These are phyloP conservation scores for Daubentonia madagascariensis DNA, from an alignment of 2,113 vertebrate species.

Conservation along the genomic window DNA sequence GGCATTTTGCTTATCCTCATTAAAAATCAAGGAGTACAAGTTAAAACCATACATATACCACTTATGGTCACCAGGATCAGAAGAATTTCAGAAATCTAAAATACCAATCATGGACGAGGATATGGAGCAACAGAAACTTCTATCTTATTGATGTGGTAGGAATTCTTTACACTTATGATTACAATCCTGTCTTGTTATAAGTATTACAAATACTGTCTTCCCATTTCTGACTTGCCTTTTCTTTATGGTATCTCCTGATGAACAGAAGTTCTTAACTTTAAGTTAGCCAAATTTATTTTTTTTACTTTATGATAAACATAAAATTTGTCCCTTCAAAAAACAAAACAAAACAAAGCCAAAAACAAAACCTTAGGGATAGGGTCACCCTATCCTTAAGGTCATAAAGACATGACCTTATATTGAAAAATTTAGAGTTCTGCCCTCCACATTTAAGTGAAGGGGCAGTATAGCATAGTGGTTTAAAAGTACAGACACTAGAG, in stretches of 20 bases:
- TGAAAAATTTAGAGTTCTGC: neutral
- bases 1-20: neutral
- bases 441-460: neutral
- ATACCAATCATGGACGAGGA: neutral
- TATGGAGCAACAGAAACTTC: neutral
- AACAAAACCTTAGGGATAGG: neutral
- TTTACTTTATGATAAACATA: conserved; percentile 14
- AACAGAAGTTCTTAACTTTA: neutral
- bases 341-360: neutral
- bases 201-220: neutral
- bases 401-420: neutral
- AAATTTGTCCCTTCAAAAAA: neutral
- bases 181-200: neutral
- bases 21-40: neutral
- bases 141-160: neutral
- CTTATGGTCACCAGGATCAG: neutral
- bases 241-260: neutral
- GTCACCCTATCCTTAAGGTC: neutral
- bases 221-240: neutral
- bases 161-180: neutral
- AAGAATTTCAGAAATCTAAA: conserved; percentile 2
- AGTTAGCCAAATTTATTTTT: neutral
- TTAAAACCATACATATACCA: conserved; percentile 21
- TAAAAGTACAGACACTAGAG: neutral
- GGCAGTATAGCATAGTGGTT: neutral